Percentiles rank a stretch among this genome's conserved stretches.
phyloP scores from a whole-genome alignment of 2,797 vertebrate species.

The Sibirionetta formosa region DNA sequence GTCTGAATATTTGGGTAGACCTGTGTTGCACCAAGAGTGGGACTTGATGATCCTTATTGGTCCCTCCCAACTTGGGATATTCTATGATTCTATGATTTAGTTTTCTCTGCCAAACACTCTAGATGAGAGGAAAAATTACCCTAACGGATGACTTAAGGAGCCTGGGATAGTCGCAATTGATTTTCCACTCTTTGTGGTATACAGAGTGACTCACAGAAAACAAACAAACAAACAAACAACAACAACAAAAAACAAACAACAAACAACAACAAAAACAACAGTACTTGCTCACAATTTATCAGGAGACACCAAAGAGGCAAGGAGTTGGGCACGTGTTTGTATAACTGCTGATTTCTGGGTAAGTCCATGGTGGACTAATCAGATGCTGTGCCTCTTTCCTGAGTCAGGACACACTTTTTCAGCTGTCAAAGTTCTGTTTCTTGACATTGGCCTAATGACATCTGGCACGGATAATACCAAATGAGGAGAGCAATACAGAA shows the following conservation, averaged over 20 bases:
- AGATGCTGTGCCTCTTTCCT: accelerated
- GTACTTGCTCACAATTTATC: not conserved
- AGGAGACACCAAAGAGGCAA: not conserved
- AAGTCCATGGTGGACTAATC: not conserved
- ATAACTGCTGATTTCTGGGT: not conserved
- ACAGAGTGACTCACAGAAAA: not conserved
- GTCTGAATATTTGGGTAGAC: too few relatives aligned
- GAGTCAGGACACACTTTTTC: accelerated
- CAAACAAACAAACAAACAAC: too few relatives aligned
- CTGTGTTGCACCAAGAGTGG: too few relatives aligned
- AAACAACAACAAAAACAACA: not conserved
- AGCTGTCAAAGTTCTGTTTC: not conserved
- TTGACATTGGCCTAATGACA: not conserved
- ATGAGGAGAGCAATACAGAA: not conserved
- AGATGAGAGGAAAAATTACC: not conserved
- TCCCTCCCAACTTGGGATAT: too few relatives aligned
- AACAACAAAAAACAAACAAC: too few relatives aligned
- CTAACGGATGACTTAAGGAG: not conserved
- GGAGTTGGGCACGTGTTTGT: not conserved
- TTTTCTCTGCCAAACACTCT: constrained; percentile 23
- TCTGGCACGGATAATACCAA: not conserved
- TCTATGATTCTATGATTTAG: too few relatives aligned
- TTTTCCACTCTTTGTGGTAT: constrained; percentile 4
- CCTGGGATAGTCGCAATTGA: not conserved
- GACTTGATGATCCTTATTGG: too few relatives aligned